A percentile compares a stretch with the other conserved stretches of the same genome.
These are phyloP conservation scores for Epirrhoe alternata DNA, from an alignment of 2,888 invertebrate species.

Conservation along the genomic window DNA sequence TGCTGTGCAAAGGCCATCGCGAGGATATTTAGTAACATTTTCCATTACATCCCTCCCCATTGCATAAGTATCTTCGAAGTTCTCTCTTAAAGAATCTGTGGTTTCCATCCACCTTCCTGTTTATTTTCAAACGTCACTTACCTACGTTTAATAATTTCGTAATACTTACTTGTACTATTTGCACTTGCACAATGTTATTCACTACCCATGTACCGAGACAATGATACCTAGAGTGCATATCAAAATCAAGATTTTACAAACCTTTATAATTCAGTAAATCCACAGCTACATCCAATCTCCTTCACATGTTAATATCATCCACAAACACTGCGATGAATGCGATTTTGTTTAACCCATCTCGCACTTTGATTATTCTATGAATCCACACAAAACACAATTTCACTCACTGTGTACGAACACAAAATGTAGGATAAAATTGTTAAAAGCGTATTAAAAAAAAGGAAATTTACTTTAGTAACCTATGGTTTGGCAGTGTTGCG, in stretches of 20 bases:
- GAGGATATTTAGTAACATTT: too few relatives aligned
- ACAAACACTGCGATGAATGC: conserved; percentile 43
- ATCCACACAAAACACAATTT: background rate
- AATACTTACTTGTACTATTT: too few relatives aligned
- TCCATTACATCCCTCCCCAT: too few relatives aligned
- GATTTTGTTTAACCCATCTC: conserved; percentile 33
- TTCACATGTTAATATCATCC: conserved; percentile 42
- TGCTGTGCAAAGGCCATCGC: too few relatives aligned
- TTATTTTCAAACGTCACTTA: too few relatives aligned
- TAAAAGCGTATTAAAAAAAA: background rate
- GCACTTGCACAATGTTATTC: too few relatives aligned
- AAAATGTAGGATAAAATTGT: background rate
- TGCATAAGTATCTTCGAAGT: too few relatives aligned
- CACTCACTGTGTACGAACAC: conserved; percentile 1
- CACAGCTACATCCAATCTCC: background rate
- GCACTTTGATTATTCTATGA: conserved; percentile 16
- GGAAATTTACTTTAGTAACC: conserved; percentile 1
- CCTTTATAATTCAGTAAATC: background rate
- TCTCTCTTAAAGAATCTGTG: too few relatives aligned
- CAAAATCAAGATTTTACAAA: background rate
- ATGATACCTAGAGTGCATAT: background rate
- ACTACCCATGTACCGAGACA: too few relatives aligned
- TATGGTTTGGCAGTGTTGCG: conserved; percentile 1
- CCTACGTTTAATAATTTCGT: too few relatives aligned
- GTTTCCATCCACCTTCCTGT: too few relatives aligned